A percentile compares a stretch with the other conserved stretches of the same genome.
Conservation (phyloP, 2,888 invertebrate genomes). For the Calameuta idolon region DNA sequence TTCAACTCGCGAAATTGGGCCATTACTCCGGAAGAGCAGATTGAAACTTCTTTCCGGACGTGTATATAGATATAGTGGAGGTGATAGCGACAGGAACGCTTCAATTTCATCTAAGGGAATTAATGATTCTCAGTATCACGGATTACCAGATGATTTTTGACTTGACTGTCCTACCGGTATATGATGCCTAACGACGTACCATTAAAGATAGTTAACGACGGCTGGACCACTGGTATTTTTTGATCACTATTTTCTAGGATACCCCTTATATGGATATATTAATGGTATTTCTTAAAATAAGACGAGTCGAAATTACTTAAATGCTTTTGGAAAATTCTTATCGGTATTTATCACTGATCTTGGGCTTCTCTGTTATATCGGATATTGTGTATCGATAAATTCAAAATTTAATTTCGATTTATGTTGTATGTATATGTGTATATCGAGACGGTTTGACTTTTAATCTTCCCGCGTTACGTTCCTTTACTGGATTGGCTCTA, state of each 20-base stretch:
- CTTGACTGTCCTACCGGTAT: slow-evolving; percentile 36
- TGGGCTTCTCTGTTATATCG: background rate
- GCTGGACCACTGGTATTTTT: slow-evolving; percentile 6
- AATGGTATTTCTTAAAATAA: background rate
- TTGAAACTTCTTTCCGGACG: slow-evolving; percentile 34
- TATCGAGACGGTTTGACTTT: background rate
- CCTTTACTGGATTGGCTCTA: slow-evolving; percentile 30
- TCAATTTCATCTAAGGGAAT: slow-evolving; percentile 26
- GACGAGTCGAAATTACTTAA: background rate
- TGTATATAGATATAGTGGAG: background rate
- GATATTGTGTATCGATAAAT: slow-evolving; percentile 19
- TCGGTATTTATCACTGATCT: background rate
- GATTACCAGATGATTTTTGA: slow-evolving; percentile 35
- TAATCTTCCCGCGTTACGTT: slow-evolving; percentile 19
- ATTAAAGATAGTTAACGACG: slow-evolving; percentile 62
- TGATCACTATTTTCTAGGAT: slow-evolving; percentile 35
- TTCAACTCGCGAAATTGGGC: slow-evolving; percentile 44
- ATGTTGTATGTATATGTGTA: background rate
- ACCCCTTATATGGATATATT: background rate
- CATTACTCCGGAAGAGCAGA: slow-evolving; percentile 29
- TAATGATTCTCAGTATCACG: slow-evolving; percentile 40
- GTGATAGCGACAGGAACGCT: background rate
- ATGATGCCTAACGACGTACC: slow-evolving; percentile 59
- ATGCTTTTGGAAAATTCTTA: background rate
- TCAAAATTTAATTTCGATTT: slow-evolving; percentile 26